phyloP scores from a whole-genome alignment of 1,140 invertebrate species.

The Ericerus pela region DNA sequence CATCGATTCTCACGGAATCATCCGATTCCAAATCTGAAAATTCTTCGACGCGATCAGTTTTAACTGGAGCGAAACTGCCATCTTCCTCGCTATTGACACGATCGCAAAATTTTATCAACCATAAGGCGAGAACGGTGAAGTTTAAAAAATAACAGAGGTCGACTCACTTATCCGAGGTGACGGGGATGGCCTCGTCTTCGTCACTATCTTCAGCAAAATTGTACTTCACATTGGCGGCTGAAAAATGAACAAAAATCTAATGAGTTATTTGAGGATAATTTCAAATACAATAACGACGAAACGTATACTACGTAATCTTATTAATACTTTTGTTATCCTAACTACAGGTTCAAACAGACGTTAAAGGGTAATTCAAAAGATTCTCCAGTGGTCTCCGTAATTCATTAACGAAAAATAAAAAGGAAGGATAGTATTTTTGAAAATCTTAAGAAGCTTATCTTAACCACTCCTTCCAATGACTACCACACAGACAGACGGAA shows the following conservation, averaged over 20 bases:
- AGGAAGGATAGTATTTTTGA: too few relatives aligned
- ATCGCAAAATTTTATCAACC: neutral
- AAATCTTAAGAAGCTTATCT: too few relatives aligned
- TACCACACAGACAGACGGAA: too few relatives aligned
- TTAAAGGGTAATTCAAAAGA: neutral
- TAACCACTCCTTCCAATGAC: too few relatives aligned
- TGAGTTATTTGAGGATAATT: too few relatives aligned
- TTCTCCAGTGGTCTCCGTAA: neutral
- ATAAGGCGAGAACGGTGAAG: slow-evolving; percentile 3
- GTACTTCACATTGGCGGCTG: slow-evolving; percentile 16
- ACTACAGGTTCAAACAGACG: neutral
- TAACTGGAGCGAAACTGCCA: neutral
- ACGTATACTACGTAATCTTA: too few relatives aligned
- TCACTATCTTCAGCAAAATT: neutral
- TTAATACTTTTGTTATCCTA: too few relatives aligned
- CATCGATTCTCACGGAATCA: neutral
- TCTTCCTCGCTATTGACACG: neutral
- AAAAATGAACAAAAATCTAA: too few relatives aligned
- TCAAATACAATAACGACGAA: too few relatives aligned
- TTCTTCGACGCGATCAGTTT: neutral
- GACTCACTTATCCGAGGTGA: neutral
- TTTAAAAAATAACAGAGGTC: slow-evolving; percentile 8
- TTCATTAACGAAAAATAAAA: neutral
- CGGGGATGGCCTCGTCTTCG: neutral
- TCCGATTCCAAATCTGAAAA: neutral